Evolutionary conservation across 2,113 vertebrate species (phyloP).

Genomic region (Otocyon megalotis): DNA sequence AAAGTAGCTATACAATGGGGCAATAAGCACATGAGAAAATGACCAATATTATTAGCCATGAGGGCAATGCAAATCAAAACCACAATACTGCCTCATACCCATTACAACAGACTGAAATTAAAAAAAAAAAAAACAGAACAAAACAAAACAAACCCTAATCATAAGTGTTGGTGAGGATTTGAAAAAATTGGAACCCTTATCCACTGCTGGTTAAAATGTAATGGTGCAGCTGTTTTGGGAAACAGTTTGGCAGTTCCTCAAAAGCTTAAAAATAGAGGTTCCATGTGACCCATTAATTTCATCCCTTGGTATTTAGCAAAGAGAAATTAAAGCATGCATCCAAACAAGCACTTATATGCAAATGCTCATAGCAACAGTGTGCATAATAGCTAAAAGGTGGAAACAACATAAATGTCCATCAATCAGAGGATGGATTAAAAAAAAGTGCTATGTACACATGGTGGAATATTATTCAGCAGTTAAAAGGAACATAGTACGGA

Average conservation of each 20-base stretch:
- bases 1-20: neutral
- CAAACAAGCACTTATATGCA: neutral
- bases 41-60: neutral
- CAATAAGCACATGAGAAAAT: neutral
- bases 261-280: neutral
- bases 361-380: neutral
- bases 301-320: neutral
- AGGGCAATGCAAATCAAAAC: constrained; percentile 5
- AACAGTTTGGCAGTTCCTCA: neutral
- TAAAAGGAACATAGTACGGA: neutral
- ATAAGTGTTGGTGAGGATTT: neutral
- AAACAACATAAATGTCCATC: neutral
- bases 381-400: neutral
- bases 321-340: neutral
- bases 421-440: neutral
- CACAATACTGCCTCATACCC: neutral
- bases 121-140: neutral
- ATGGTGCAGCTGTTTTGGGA: neutral
- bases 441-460: neutral
- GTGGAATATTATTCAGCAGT: neutral
- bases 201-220: neutral
- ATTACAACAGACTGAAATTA: neutral
- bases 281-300: neutral
- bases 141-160: neutral
- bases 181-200: neutral